Conservation (phyloP, 23 tunicate species). For the Phallusia fumigata region DNA sequence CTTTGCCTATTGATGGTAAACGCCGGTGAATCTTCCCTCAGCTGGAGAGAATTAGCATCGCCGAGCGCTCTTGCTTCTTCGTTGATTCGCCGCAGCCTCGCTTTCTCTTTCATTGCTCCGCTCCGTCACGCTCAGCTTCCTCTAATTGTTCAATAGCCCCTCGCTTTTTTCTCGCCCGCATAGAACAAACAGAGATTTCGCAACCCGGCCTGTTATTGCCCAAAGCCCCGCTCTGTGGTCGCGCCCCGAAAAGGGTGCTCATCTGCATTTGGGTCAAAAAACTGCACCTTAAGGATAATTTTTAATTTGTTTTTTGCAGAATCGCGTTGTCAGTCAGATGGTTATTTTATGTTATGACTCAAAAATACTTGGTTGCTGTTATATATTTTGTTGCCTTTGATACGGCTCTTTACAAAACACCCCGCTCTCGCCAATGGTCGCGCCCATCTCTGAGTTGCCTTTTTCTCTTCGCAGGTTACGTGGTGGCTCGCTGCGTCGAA, state of each 20-base stretch:
- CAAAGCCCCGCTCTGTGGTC: background rate
- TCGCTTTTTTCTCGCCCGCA: constrained; percentile 7
- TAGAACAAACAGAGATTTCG: constrained; percentile 14
- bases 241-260: background rate
- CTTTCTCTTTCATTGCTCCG: background rate
- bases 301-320: background rate
- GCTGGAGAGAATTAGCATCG: background rate
- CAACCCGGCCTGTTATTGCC: constrained; percentile 14
- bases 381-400: no score
- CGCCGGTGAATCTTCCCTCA: background rate
- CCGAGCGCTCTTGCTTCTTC: background rate
- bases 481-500: background rate
- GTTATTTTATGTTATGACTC: no score
- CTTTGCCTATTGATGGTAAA: background rate
- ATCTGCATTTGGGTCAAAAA: background rate
- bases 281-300: background rate
- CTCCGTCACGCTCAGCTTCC: constrained; percentile 12
- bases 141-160: constrained; percentile 18
- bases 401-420: background rate
- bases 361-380: no score
- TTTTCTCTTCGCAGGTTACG: constrained; percentile 11
- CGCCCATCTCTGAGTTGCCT: background rate
- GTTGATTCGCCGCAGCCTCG: background rate
- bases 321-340: no score
- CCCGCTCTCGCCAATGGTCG: constrained; percentile 1